A percentile compares a stretch with the other conserved stretches of the same genome.
Evolutionary conservation across 2,113 vertebrate genomes (phyloP).

Genomic region (Collichthys lucidus): DNA sequence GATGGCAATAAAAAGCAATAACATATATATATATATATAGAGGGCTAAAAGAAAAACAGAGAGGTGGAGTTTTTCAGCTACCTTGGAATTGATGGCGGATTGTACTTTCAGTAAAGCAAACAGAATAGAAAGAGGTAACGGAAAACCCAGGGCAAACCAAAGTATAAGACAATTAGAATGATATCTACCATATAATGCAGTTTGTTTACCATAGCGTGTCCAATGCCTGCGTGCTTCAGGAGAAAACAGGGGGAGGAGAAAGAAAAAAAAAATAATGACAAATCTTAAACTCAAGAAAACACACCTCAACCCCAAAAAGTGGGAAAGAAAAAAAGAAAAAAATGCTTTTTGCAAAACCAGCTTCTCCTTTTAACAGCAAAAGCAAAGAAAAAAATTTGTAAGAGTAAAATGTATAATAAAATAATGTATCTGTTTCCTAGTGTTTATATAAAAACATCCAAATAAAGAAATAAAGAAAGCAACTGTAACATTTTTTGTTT

Average conservation of each 20-base stretch:
- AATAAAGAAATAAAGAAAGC: constrained; percentile 88
- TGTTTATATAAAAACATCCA: constrained; percentile 68
- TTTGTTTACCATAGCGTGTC: constrained; percentile 99
- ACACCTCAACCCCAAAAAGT: constrained; percentile 76
- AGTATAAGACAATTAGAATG: constrained; percentile 96
- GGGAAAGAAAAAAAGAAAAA: constrained; percentile 62
- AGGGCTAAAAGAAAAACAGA: constrained; percentile 71
- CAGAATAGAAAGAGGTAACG: constrained; percentile 85
- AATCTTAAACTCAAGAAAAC: constrained; percentile 86
- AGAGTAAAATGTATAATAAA: constrained; percentile 33
- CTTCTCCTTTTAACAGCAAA: constrained; percentile 41
- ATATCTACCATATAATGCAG: constrained; percentile 99
- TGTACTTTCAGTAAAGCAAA: constrained; percentile 86
- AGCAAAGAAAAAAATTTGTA: constrained; percentile 50
- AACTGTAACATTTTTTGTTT: constrained; percentile 56
- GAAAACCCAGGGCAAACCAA: constrained; percentile 90
- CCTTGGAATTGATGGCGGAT: constrained; percentile 84
- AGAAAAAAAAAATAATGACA: constrained; percentile 88
- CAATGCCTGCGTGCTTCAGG: constrained; percentile 97
- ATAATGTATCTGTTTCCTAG: constrained; percentile 26
- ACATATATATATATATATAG: constrained; percentile 69
- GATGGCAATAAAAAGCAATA: constrained; percentile 71
- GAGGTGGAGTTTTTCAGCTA: constrained; percentile 80
- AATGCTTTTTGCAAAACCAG: constrained; percentile 49
- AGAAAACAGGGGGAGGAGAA: constrained; percentile 81